Conservation (phyloP, 2,797 vertebrate genomes). For the Rhinoraja longicauda region DNA sequence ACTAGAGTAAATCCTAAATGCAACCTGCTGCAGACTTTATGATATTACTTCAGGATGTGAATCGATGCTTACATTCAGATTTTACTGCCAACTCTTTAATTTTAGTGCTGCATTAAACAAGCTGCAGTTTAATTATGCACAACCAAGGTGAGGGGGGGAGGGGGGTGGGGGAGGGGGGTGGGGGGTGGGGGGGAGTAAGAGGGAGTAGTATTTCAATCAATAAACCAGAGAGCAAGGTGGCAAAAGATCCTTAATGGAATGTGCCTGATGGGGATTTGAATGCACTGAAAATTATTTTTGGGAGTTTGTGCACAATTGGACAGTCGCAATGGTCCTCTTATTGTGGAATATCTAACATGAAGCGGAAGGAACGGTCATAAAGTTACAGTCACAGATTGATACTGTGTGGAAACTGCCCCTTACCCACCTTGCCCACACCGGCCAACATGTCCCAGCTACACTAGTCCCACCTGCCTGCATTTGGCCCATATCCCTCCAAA, state of each 20-base stretch:
- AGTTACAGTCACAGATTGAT: too few relatives aligned
- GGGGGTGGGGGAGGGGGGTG: neutral
- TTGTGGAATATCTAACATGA: neutral
- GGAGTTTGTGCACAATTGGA: neutral
- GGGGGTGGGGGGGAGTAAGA: neutral
- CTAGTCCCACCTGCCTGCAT: too few relatives aligned
- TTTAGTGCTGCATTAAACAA: neutral
- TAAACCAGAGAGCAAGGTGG: neutral
- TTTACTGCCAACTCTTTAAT: conserved; percentile 6
- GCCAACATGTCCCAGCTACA: too few relatives aligned
- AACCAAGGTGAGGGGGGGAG: neutral
- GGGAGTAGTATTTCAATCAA: conserved; percentile 10
- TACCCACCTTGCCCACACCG: too few relatives aligned
- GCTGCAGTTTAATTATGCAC: conserved; percentile 27
- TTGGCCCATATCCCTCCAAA: too few relatives aligned
- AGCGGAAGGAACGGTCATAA: neutral
- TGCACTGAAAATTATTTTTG: neutral
- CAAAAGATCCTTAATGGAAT: conserved; percentile 42
- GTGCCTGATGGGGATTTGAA: conserved; percentile 35
- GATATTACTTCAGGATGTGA: conserved; percentile 10
- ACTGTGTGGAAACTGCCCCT: too few relatives aligned
- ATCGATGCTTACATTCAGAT: neutral
- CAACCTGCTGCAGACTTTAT: neutral
- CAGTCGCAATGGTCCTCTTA: neutral
- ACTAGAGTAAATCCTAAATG: neutral